Evolutionary conservation across 2,797 vertebrate genomes (phyloP).

Genomic region (Gymnoscopelus microlampas): DNA sequence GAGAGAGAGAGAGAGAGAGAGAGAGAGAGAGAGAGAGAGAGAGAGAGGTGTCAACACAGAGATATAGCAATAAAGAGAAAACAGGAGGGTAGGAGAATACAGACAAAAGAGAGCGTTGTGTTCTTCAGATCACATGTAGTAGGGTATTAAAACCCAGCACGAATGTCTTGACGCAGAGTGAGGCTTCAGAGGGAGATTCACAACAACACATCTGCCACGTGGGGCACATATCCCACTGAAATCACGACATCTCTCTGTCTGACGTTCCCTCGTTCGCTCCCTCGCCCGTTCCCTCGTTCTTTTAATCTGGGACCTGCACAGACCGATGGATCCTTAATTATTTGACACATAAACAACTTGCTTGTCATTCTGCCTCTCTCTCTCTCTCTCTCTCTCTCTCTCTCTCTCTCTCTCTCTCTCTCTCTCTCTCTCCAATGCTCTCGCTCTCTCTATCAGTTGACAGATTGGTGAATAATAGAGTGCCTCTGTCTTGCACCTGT

Average conservation of each 20-base stretch:
- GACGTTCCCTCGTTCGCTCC: slow-evolving; percentile 28
- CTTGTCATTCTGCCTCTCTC: slow-evolving; percentile 59
- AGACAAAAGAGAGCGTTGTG: background rate
- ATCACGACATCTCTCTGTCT: slow-evolving; percentile 45
- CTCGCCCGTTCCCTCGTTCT: slow-evolving; percentile 32
- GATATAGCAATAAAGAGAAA: too few species aligned
- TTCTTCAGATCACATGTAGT: background rate
- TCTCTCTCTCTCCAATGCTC: slow-evolving; percentile 35
- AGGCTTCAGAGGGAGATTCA: slow-evolving; percentile 40
- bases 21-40: background rate
- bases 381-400: slow-evolving; percentile 19
- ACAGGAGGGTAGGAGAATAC: background rate
- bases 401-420: slow-evolving; percentile 52
- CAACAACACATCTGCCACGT: slow-evolving; percentile 32
- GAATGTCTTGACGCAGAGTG: background rate
- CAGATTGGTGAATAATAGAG: slow-evolving; percentile 71
- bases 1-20: background rate
- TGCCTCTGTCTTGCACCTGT: slow-evolving; percentile 24
- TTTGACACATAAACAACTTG: slow-evolving; percentile 70
- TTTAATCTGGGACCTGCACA: slow-evolving; percentile 49
- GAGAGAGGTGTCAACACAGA: background rate
- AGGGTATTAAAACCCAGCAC: slow-evolving; percentile 21
- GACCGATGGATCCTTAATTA: slow-evolving; percentile 67
- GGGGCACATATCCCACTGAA: slow-evolving; percentile 13
- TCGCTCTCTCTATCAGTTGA: slow-evolving; percentile 30